These are phyloP conservation scores for Pseudolaguvia tuberculata DNA, from an alignment of 2,113 vertebrate genomes.

Conservation along the genomic window DNA sequence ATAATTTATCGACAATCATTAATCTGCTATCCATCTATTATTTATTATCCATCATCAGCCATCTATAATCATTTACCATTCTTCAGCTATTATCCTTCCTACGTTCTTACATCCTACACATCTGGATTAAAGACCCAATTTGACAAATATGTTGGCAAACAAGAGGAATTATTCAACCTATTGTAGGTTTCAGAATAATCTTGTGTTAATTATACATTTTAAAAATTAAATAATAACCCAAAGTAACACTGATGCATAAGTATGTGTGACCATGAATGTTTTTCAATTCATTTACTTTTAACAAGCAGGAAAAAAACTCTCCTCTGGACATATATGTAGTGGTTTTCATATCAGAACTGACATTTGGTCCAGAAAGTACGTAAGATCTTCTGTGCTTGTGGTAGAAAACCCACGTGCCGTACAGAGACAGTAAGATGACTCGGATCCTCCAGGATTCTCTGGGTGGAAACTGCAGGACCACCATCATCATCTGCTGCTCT, in stretches of 20 bases:
- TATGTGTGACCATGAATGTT: not conserved
- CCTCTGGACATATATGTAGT: too few relatives aligned
- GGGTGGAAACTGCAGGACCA: slow-evolving; percentile 91
- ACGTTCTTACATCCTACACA: too few relatives aligned
- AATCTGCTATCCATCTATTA: too few relatives aligned
- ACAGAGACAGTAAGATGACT: slow-evolving; percentile 96
- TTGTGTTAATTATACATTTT: not conserved
- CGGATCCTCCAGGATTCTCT: slow-evolving; percentile 92
- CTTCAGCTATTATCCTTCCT: too few relatives aligned
- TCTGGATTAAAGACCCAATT: too few relatives aligned
- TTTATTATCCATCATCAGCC: too few relatives aligned
- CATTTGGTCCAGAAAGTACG: not conserved
- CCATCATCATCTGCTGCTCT: slow-evolving; percentile 92
- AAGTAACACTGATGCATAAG: not conserved
- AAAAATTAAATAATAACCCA: not conserved
- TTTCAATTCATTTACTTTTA: not conserved
- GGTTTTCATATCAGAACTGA: not conserved
- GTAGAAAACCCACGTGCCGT: slow-evolving; percentile 89
- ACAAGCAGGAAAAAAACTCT: too few relatives aligned
- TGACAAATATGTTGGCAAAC: too few relatives aligned
- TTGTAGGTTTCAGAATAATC: too few relatives aligned
- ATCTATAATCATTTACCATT: too few relatives aligned
- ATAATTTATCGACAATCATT: too few relatives aligned
- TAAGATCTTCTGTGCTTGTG: not conserved
- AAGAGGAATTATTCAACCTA: too few relatives aligned